phyloP scores from a whole-genome alignment of 1,140 invertebrate species.

The Epicauta chinensis region DNA sequence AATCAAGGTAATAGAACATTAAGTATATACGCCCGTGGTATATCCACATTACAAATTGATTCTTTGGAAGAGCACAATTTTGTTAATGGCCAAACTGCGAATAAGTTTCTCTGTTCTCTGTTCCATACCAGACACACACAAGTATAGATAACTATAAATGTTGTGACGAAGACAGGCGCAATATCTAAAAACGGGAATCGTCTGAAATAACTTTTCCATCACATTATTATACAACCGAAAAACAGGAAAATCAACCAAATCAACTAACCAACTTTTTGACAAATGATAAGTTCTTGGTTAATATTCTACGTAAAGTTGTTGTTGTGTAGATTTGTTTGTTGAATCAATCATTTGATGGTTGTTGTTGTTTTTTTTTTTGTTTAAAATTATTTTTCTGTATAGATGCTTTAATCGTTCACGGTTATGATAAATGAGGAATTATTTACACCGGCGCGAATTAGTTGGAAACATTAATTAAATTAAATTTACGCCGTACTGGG shows the following conservation, averaged over 20 bases:
- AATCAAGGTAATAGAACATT: conserved; percentile 28
- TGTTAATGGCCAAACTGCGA: conserved; percentile 23
- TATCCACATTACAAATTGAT: conserved; percentile 29
- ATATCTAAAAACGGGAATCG: not conserved
- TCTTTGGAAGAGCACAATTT: conserved; percentile 30
- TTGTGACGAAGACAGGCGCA: not conserved
- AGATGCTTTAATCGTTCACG: too few relatives aligned
- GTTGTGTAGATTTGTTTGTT: too few relatives aligned
- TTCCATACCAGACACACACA: conserved; percentile 3
- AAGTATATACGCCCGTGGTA: conserved; percentile 19
- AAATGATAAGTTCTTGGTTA: too few relatives aligned
- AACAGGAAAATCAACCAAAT: too few relatives aligned
- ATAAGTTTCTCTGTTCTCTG: conserved; percentile 13
- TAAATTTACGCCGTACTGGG: conserved; percentile 2
- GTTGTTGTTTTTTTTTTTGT: too few relatives aligned
- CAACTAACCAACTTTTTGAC: too few relatives aligned
- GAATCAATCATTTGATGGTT: too few relatives aligned
- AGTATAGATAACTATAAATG: conserved; percentile 3
- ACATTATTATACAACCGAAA: conserved; percentile 1
- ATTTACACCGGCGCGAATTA: conserved; percentile 17
- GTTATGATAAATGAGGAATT: conserved; percentile 13
- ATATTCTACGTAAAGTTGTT: too few relatives aligned
- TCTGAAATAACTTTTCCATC: conserved; percentile 12
- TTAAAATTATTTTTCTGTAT: too few relatives aligned
- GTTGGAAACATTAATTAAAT: conserved; percentile 25